These are phyloP conservation scores for Aphelenchoides besseyi DNA, from an alignment of 1,140 invertebrate genomes.

Conservation along the genomic window DNA sequence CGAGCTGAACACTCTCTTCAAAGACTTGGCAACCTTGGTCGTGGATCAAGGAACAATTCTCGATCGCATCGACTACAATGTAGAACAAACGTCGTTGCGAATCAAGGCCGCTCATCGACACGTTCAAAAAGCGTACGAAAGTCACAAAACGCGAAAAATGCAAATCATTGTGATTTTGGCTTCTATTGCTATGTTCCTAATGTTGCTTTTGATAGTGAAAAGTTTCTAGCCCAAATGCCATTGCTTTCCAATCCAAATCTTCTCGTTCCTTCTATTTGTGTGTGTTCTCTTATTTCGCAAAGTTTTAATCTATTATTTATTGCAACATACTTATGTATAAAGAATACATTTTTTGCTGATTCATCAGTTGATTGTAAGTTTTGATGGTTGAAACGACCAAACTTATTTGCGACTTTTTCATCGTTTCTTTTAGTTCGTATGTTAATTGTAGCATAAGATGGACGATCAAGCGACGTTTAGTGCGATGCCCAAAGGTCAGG, in stretches of 20 bases:
- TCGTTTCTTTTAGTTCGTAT: too few relatives aligned
- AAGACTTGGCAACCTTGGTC: slow-evolving; percentile 65
- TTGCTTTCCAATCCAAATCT: background rate
- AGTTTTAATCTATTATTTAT: too few relatives aligned
- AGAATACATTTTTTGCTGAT: too few relatives aligned
- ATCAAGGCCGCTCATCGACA: slow-evolving; percentile 65
- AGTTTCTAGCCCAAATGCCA: slow-evolving; percentile 60
- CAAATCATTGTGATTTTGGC: slow-evolving; percentile 64
- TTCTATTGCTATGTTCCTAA: slow-evolving; percentile 63
- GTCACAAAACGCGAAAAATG: slow-evolving; percentile 67
- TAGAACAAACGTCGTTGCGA: slow-evolving; percentile 63
- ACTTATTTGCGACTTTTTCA: too few relatives aligned
- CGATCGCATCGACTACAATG: slow-evolving; percentile 67
- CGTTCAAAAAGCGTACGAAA: slow-evolving; percentile 65
- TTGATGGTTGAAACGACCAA: too few relatives aligned
- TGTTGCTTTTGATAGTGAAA: slow-evolving; percentile 64
- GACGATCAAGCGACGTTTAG: background rate
- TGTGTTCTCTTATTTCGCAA: too few relatives aligned
- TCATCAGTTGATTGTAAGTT: too few relatives aligned
- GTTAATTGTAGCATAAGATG: background rate
- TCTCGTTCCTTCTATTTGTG: background rate
- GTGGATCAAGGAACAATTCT: slow-evolving; percentile 66
- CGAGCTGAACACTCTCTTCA: slow-evolving; percentile 49
- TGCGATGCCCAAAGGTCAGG: background rate
- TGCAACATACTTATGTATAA: too few relatives aligned